phyloP scores from a whole-genome alignment of 2,888 invertebrate species.

The Cybosia mesomella region DNA sequence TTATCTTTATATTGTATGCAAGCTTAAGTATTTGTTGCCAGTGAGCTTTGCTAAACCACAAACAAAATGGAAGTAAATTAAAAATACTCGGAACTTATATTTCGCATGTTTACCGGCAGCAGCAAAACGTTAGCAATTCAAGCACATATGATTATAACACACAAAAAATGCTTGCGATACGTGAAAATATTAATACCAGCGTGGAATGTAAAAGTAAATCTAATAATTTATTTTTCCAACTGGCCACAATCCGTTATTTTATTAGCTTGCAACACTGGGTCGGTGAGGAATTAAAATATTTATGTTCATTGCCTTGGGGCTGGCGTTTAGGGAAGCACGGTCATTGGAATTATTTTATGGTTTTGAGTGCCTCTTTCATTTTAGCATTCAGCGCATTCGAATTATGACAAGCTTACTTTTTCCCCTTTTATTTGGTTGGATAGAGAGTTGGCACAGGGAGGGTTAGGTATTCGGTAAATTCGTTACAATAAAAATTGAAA shows the following conservation, averaged over 20 bases:
- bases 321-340: constrained; percentile 41
- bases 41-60: neutral
- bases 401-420: constrained; percentile 35
- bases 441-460: neutral
- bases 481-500: neutral
- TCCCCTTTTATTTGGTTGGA: constrained; percentile 8
- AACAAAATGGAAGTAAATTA: constrained; percentile 13
- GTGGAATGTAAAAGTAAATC: constrained; percentile 43
- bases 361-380: constrained; percentile 43
- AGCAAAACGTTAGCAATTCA: constrained; percentile 1
- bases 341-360: constrained; percentile 49
- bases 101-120: neutral
- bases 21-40: neutral
- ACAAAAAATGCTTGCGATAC: constrained; percentile 26
- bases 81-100: neutral
- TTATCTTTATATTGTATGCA: neutral
- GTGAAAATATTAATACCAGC: constrained; percentile 36
- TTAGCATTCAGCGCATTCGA: constrained; percentile 45
- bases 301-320: constrained; percentile 58
- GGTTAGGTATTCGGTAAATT: neutral
- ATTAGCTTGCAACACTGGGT: constrained; percentile 54
- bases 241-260: constrained; percentile 56
- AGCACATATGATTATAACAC: neutral
- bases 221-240: constrained; percentile 48
- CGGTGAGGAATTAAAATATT: constrained; percentile 65